Percentiles rank a stretch among this genome's conserved stretches.
These are phyloP conservation scores for Herpailurus yagouaroundi DNA, from an alignment of 2,113 vertebrate genomes.

Conservation along the genomic window DNA sequence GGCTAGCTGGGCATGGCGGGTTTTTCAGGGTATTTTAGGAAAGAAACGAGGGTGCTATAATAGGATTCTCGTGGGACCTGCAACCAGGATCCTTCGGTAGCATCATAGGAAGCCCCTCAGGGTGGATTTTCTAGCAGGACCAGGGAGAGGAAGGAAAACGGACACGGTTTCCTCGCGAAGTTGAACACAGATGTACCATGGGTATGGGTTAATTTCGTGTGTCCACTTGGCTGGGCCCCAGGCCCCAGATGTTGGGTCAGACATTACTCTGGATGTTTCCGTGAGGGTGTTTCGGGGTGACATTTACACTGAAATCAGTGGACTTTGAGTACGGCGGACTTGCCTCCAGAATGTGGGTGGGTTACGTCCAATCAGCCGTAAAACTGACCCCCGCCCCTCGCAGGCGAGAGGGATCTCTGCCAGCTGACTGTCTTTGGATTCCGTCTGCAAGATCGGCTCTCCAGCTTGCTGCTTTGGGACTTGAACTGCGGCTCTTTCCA, in stretches of 20 bases:
- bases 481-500: background rate
- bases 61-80: background rate
- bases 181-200: rapidly evolving
- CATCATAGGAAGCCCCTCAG: background rate
- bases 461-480: background rate
- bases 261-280: background rate
- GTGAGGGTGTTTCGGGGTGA: background rate
- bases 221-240: background rate
- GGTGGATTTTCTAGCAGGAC: background rate
- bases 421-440: background rate
- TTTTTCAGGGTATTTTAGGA: background rate
- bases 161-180: background rate
- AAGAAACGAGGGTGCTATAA: background rate
- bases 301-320: background rate
- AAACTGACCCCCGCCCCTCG: background rate
- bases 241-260: background rate
- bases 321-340: background rate
- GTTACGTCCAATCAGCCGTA: background rate
- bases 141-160: background rate
- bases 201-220: background rate
- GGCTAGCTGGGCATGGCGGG: background rate
- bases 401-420: background rate
- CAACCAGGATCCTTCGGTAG: background rate
- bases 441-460: background rate
- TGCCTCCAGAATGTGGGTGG: background rate